Evolutionary conservation across 1,140 invertebrate species (phyloP).

Genomic region (Vollenhovia emeryi): DNA sequence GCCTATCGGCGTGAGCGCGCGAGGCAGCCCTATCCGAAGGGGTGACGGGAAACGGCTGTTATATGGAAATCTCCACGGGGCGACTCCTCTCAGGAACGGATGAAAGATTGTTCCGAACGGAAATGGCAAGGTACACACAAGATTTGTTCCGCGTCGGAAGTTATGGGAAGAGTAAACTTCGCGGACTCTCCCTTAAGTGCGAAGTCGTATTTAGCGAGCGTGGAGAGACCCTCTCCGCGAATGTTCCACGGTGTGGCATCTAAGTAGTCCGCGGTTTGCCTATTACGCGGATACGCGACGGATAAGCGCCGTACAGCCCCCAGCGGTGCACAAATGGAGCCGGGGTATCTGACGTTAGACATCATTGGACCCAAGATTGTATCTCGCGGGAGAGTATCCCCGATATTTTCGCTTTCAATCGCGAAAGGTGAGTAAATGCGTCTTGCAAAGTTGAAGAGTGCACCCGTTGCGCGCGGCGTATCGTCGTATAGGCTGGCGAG

Average conservation of each 20-base stretch:
- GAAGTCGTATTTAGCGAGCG: constrained; percentile 22
- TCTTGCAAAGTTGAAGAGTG: neutral
- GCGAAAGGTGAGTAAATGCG: neutral
- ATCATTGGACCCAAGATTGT: neutral
- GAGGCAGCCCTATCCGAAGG: neutral
- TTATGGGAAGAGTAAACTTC: constrained; percentile 41
- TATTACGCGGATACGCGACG: neutral
- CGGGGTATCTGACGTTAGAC: neutral
- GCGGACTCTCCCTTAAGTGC: constrained; percentile 37
- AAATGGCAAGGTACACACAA: constrained; percentile 45
- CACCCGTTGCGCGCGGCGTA: neutral
- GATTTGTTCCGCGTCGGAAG: constrained; percentile 52
- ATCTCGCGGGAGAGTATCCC: neutral
- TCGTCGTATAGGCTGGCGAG: neutral
- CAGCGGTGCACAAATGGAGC: neutral
- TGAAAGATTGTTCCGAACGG: constrained; percentile 52
- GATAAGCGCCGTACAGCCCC: neutral
- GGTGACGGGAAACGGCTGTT: constrained; percentile 4
- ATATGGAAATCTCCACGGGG: constrained; percentile 37
- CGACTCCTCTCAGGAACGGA: constrained; percentile 14
- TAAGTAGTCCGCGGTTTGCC: constrained; percentile 17
- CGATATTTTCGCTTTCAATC: constrained; percentile 2
- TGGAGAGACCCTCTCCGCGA: neutral
- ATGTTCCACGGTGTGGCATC: neutral
- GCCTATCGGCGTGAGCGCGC: too few species aligned